Conservation (phyloP, 2,888 invertebrate species). For the Sinodicranocentrus sp. region DNA sequence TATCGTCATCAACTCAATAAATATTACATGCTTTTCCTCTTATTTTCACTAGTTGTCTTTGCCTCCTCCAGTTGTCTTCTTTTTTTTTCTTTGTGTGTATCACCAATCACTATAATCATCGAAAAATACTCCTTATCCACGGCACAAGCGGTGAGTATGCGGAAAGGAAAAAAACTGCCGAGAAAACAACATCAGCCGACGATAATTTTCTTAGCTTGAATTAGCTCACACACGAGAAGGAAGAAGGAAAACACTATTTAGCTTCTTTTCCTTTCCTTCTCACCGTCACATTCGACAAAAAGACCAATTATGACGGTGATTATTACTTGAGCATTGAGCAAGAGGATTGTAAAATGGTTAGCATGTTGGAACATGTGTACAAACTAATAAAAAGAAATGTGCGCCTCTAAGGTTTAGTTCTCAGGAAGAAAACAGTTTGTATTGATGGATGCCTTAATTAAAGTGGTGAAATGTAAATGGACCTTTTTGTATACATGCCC, state of each 20-base stretch:
- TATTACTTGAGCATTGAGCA: neutral
- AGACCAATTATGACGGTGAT: neutral
- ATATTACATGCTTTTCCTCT: conserved; percentile 67
- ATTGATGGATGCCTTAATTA: neutral
- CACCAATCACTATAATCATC: conserved; percentile 8
- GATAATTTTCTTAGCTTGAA: neutral
- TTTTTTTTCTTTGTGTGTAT: conserved; percentile 27
- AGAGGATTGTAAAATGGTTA: neutral
- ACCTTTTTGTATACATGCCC: too few relatives aligned
- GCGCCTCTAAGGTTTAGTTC: too few relatives aligned
- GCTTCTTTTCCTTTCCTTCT: neutral
- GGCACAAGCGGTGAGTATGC: neutral
- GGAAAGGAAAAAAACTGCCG: neutral
- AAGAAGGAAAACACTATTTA: neutral
- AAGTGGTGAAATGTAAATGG: conserved; percentile 1
- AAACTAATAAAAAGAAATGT: neutral
- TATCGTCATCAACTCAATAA: conserved; percentile 69
- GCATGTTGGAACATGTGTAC: neutral
- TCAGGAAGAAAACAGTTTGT: neutral
- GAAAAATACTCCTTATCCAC: neutral
- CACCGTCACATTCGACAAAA: neutral
- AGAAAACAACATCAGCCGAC: conserved; percentile 23
- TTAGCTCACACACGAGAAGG: neutral
- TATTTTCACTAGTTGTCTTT: conserved; percentile 12
- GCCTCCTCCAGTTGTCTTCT: conserved; percentile 31